Evolutionary conservation across 2,888 invertebrate genomes (phyloP), one percentile per base, ranked within the genome.

Genomic region (Mesoligia furuncula): DNA sequence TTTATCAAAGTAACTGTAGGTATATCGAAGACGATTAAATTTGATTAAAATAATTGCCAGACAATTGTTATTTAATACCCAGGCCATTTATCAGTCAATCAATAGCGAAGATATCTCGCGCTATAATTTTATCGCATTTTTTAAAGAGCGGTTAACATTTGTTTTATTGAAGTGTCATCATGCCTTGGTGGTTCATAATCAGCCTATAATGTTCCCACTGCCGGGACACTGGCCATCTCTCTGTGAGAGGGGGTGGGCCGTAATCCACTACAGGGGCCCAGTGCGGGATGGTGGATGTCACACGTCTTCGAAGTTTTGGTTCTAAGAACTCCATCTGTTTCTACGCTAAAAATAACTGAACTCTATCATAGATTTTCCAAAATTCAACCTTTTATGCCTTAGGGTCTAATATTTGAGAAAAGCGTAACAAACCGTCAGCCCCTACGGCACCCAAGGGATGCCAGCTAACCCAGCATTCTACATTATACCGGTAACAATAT

Each of bases 41-140:
- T 24, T 27, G 11, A 81, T 79, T 79, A 81, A 36, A 79, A 75
- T 79, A 79, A 79, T 81, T 51, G 75, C 27, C 42, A 20, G n/a
- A 75, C 36, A 36, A 65, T 45, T 42, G 81, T 75, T 61, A 75
- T 79, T 75, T 42, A 51, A 66, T 59, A 27, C n/a, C 11, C 0
- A n/a, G n/a, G 36, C 17, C 57, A 36, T 59, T 81, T 81, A 81
- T 51, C 48, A 74, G 64, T 31, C 64, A 81, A 79, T 79, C 57
- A 65, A 48, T 8, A 51, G 15, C 6, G 48, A 42, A 74, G n/a
- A 81, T 79, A 11, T 59, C 24, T 65, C 17, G 39, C 31, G 17
- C 24, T 74, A 31, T 48, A 24, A 36, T 73, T 20, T 27, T 64
- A 62, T 54, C 24, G 27, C 11, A n/a, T 15, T 51, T 74, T 54